Conservation (phyloP, 2,113 vertebrate species). For the Eolophus roseicapilla region DNA sequence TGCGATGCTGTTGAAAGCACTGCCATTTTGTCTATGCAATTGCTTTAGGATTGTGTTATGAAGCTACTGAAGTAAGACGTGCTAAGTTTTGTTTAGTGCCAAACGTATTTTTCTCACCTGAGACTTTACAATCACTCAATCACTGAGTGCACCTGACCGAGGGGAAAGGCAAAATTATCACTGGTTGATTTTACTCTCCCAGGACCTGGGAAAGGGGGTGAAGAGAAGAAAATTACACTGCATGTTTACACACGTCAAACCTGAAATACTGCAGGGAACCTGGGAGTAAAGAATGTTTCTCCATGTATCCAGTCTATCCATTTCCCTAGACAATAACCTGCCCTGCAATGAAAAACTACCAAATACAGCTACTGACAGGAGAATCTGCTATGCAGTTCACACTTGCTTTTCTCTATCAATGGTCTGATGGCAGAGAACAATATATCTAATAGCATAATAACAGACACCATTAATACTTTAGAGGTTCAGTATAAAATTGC, state of each 20-base stretch:
- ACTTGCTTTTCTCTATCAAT: not conserved
- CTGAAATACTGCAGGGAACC: constrained; percentile 43
- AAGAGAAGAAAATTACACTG: constrained; percentile 30
- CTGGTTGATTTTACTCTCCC: constrained; percentile 57
- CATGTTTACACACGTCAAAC: constrained; percentile 57
- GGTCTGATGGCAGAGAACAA: constrained; percentile 29
- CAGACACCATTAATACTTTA: constrained; percentile 57
- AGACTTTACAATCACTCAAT: constrained; percentile 22
- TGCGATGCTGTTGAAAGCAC: not conserved
- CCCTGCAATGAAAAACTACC: constrained; percentile 15
- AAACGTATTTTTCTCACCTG: not conserved
- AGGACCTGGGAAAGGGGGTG: not conserved
- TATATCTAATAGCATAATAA: constrained; percentile 41
- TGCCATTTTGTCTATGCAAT: not conserved
- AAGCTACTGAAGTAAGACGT: not conserved
- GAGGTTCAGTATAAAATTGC: not conserved
- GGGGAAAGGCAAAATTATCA: constrained; percentile 56
- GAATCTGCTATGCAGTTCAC: constrained; percentile 17
- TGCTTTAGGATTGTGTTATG: not conserved
- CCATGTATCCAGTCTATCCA: constrained; percentile 1
- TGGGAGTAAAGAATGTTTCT: constrained; percentile 39
- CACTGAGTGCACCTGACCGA: constrained; percentile 31
- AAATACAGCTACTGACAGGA: constrained; percentile 18
- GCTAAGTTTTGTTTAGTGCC: not conserved
- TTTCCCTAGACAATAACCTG: constrained; percentile 31